A percentile compares a stretch with the other conserved stretches of the same genome.
phyloP scores from a whole-genome alignment of 92 coral and sea anemone genomes.

The Metridium senile region DNA sequence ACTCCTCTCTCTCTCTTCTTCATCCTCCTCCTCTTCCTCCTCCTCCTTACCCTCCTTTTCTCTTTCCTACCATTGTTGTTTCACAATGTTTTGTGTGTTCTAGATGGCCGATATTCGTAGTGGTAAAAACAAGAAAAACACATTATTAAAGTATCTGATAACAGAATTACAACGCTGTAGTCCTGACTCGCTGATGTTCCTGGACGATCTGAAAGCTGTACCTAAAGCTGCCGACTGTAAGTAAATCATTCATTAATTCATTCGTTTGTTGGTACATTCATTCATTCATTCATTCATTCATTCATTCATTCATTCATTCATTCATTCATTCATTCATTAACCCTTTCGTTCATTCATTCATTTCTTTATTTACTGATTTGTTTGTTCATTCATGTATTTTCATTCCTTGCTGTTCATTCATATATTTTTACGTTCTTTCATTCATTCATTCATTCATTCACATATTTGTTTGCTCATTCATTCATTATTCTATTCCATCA shows the following conservation, averaged over 20 bases:
- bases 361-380: background rate
- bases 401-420: background rate
- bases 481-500: background rate
- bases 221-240: slow-evolving; percentile 83
- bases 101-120: slow-evolving; percentile 88
- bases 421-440: background rate
- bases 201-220: slow-evolving; percentile 66
- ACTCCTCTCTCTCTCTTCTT: background rate
- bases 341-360: background rate
- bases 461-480: background rate
- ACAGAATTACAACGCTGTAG: slow-evolving; percentile 61
- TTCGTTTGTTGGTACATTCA: background rate
- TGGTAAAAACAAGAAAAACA: slow-evolving; percentile 79
- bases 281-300: background rate
- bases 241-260: background rate
- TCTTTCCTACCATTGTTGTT: background rate
- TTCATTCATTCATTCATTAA: background rate
- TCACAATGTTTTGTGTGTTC: background rate
- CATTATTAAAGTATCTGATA: slow-evolving; percentile 70
- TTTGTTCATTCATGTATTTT: background rate
- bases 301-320: background rate
- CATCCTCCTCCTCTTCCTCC: background rate
- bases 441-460: background rate
- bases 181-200: slow-evolving; percentile 65
- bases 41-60: background rate